Percentiles rank a stretch among this genome's conserved stretches.
phyloP scores from a whole-genome alignment of 2,888 invertebrate genomes.

The Portevinia maculata region DNA sequence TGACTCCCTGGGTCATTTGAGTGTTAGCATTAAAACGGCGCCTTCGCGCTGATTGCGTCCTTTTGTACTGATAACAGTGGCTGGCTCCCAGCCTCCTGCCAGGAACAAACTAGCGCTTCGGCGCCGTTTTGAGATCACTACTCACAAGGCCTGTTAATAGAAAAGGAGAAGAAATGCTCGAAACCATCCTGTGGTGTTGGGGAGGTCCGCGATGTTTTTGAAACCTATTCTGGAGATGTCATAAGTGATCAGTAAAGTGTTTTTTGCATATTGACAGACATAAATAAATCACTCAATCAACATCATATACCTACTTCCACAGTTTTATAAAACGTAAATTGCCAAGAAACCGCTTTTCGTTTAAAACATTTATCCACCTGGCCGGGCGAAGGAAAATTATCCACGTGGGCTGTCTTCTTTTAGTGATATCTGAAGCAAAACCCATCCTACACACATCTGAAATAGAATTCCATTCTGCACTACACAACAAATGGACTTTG shows the following conservation, averaged over 20 bases:
- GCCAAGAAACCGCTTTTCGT: not conserved
- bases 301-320: not conserved
- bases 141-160: too few relatives aligned
- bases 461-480: slow-evolving; percentile 13
- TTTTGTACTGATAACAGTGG: too few relatives aligned
- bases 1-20: too few relatives aligned
- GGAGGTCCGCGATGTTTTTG: too few relatives aligned
- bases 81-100: too few relatives aligned
- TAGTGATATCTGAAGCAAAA: slow-evolving; percentile 22
- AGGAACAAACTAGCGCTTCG: too few relatives aligned
- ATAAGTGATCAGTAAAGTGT: slow-evolving; percentile 1
- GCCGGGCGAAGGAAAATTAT: slow-evolving; percentile 1
- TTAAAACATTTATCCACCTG: slow-evolving; percentile 17
- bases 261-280: not conserved
- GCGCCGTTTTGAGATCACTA: too few relatives aligned
- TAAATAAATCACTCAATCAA: not conserved
- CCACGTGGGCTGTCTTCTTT: slow-evolving; percentile 6
- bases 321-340: not conserved
- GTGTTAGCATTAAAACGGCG: too few relatives aligned
- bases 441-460: not conserved
- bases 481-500: slow-evolving; percentile 28
- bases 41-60: too few relatives aligned
- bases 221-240: too few relatives aligned
- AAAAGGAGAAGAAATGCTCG: too few relatives aligned
- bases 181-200: too few relatives aligned